Evolutionary conservation across 2,113 vertebrate genomes (phyloP).

Genomic region (Phoenicopterus ruber): DNA sequence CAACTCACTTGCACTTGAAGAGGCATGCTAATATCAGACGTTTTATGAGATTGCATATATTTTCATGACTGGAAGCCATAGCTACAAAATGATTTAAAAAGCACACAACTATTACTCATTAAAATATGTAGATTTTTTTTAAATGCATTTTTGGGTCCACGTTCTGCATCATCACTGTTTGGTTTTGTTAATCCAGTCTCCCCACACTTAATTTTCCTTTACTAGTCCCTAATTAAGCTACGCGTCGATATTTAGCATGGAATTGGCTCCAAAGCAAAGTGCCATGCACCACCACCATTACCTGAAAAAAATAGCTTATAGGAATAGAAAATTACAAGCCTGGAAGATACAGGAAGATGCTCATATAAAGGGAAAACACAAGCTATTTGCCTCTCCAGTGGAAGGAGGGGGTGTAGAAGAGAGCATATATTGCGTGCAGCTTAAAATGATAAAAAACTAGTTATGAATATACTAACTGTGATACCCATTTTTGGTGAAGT

Average conservation of each 20-base stretch:
- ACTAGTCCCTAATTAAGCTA: neutral
- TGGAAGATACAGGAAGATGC: neutral
- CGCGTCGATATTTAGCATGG: neutral
- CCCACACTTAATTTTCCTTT: neutral
- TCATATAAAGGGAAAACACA: neutral
- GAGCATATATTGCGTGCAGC: neutral
- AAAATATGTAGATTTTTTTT: neutral
- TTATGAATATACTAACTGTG: neutral
- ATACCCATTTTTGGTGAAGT: neutral
- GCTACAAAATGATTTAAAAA: slow-evolving; percentile 54
- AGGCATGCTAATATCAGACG: slow-evolving; percentile 73
- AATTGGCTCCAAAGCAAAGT: neutral
- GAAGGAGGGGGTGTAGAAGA: neutral
- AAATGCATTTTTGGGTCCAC: neutral
- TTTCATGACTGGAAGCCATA: slow-evolving; percentile 66
- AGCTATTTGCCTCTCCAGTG: neutral
- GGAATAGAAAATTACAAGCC: neutral
- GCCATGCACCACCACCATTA: neutral
- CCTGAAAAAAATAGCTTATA: neutral
- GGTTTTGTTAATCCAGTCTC: neutral
- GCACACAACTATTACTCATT: neutral
- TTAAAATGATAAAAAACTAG: neutral
- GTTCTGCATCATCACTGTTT: neutral
- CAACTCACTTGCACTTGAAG: slow-evolving; percentile 76
- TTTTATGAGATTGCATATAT: slow-evolving; percentile 71